Evolutionary conservation across 2,113 vertebrate species (phyloP), one percentile per base, ranked within the genome.

Genomic region (Corydoras sp.): DNA sequence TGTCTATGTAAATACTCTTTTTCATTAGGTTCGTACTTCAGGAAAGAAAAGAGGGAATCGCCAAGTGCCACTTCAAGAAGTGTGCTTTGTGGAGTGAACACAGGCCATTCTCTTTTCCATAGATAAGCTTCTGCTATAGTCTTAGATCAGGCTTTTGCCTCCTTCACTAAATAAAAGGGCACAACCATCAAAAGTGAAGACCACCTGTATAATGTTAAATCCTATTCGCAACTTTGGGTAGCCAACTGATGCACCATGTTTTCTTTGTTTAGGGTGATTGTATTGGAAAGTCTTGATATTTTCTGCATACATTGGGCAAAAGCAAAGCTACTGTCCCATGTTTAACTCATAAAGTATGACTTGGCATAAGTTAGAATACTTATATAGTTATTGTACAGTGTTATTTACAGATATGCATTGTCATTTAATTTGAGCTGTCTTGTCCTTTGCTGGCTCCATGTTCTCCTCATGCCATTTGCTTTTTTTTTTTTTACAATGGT

Each of bases 401-500:
- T 1, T 24, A 24, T 24, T 24, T 24, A 24, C 18, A 24, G 18
- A 24, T 24, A 24, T 24, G 18, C 18, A 24, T 24, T 24, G 18
- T 24, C 18, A 24, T 24, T 24, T 24, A 24, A 24, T 24, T 24
- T 24, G 18, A 24, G 18, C 18, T 2, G 1, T 24, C 18, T 24
- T 24, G 18, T 24, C 18, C 35, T 8, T 51, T 32, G 30, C 53
- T 51, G 49, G 14, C 43, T 50, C 29, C 14, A 14, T 55, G 63
- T 3, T 35, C 79, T 60, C 7, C 50, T n/a, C 18, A 13, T 43
- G 62, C 2, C 32, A 78, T 62, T 11, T 51, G 62, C 69, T 77
- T 90, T 90, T 76, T 81, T 83, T 79, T 81, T 92, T 93, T 92
- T 92, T 81, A 88, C 84, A 85, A 82, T 93, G 87, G 93, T 83